Evolutionary conservation across 2,797 vertebrate species (phyloP), one percentile per base, ranked within the genome.

Genomic region (Odontamblyopus lacepedii): DNA sequence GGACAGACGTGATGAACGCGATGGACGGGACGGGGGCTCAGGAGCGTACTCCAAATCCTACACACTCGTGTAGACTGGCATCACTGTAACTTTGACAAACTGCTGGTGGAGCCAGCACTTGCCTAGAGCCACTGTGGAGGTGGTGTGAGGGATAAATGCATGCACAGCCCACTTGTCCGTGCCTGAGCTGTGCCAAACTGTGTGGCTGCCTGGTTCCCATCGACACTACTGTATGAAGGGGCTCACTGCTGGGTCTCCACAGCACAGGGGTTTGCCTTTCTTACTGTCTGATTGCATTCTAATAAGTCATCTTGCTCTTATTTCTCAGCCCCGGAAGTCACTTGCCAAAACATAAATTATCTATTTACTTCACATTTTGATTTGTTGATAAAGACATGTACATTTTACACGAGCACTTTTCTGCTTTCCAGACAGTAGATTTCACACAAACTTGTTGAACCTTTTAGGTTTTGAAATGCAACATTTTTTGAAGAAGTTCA

Each of bases 1-100:
- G 12, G 65, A 67, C 29, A 32, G 65, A 32, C 48, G 65, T 0
- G 65, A 67, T 35, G 65, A 32, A 18, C 26, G 65, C 27, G 65
- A 67, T 67, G 65, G 48, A 19, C 65, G 96, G 29, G 91, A 93
- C 85, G 91, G 89, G 68, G 91, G 89, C 44, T 93, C 96, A 0
- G 97, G 96, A 73, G 96, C 97, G 75, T 99, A 99, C 92, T 98
- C 98, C 83, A 99, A 99, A 91, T 99, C 97, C 83, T 99, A 99
- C 92, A 99, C 98, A 8, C 94, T 99, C 90, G 98, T 99, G 94
- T 99, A 98, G 88, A 77, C 77, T 80, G 80, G 72, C 82, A 75
- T 81, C 78, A 70, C 87, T 87, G 81, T 87, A 89, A 92, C 89
- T 90, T 87, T 76, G 73, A 77, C 73, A 78, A 70, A 84, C 79